phyloP scores from a whole-genome alignment of 1,140 invertebrate genomes.

The Anagrus nilaparvatae region DNA sequence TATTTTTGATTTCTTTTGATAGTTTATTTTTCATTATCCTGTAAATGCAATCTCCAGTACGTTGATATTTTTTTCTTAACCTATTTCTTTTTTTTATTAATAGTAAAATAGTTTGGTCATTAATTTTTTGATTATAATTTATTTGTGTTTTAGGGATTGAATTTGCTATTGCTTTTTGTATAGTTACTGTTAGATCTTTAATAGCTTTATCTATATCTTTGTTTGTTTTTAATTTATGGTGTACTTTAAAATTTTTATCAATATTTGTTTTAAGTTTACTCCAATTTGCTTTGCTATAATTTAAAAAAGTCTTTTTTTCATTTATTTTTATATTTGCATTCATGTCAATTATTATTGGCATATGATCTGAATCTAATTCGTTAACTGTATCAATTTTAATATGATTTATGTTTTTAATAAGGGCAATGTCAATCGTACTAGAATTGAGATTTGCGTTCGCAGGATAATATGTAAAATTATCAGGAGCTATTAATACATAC shows the following conservation, averaged over 20 bases:
- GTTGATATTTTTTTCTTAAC: conserved; percentile 1
- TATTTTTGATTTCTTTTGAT: conserved; percentile 1
- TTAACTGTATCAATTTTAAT: background rate
- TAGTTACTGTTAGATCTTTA: background rate
- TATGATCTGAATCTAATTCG: conserved; percentile 3
- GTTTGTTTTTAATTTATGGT: too few species aligned
- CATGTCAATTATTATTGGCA: background rate
- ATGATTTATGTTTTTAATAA: conserved; percentile 2
- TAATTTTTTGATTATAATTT: background rate
- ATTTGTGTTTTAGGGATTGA: background rate
- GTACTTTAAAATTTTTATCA: background rate
- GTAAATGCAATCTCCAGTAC: background rate
- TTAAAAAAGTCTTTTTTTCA: background rate
- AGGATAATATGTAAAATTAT: background rate
- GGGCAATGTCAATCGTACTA: conserved; percentile 3
- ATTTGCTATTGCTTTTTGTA: background rate
- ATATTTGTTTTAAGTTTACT: background rate
- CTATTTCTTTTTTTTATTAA: conserved; percentile 4
- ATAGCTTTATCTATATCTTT: background rate
- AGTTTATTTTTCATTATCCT: conserved; percentile 5
- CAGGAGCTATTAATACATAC: background rate
- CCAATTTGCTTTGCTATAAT: conserved; percentile 3
- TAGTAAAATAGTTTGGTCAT: too few species aligned
- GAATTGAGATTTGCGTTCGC: background rate
- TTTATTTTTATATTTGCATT: background rate